A percentile compares a stretch with the other conserved stretches of the same genome.
Evolutionary conservation across 2,113 vertebrate species (phyloP).

Genomic region (Apus apus): DNA sequence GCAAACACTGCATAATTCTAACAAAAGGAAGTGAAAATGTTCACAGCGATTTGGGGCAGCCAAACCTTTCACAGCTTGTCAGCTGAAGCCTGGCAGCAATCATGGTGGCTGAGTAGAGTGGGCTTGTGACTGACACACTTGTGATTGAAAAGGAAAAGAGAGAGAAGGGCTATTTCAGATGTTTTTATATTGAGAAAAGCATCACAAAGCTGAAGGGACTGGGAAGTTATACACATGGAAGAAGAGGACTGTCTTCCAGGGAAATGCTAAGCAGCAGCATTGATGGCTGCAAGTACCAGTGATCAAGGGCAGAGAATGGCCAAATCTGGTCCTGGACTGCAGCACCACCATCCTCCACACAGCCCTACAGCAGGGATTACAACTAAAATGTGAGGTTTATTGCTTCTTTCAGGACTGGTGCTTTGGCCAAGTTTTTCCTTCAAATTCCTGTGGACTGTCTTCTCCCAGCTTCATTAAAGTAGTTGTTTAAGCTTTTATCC

Average conservation of each 20-base stretch:
- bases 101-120: not conserved
- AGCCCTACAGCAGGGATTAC: not conserved
- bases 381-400: not conserved
- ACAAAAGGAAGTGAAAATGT: not conserved
- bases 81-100: not conserved
- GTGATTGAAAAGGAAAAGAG: not conserved
- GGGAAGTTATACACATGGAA: not conserved
- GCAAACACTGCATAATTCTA: not conserved
- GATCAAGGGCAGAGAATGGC: no score
- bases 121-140: conserved; percentile 31
- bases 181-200: not conserved
- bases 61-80: conserved; percentile 31
- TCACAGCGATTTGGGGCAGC: not conserved
- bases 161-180: not conserved
- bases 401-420: not conserved
- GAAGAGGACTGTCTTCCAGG: not conserved
- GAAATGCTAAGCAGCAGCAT: not conserved
- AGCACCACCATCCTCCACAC: not conserved
- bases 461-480: not conserved
- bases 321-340: not conserved
- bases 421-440: not conserved
- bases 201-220: not conserved
- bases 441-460: not conserved
- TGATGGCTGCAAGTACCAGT: not conserved
- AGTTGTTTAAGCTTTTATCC: not conserved